phyloP scores from a whole-genome alignment of 2,797 vertebrate genomes.

The Notamacropus eugenii region DNA sequence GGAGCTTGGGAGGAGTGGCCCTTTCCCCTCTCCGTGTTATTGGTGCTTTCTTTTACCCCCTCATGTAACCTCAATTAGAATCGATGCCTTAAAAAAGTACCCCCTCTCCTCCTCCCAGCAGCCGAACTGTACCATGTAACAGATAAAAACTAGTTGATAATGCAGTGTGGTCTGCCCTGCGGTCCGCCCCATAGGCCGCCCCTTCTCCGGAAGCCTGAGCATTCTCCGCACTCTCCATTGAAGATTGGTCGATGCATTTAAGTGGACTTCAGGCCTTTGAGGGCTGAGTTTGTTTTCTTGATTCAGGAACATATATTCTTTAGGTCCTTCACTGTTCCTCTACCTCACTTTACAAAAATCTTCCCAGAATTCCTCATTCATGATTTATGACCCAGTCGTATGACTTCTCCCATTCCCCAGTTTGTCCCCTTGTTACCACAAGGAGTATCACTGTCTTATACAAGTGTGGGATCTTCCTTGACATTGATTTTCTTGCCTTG shows the following conservation, averaged over 20 bases:
- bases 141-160: neutral
- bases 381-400: neutral
- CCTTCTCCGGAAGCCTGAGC: neutral
- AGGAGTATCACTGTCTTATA: no score
- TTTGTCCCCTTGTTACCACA: no score
- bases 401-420: neutral
- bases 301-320: neutral
- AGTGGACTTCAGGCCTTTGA: neutral
- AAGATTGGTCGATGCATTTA: no score
- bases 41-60: constrained; percentile 9
- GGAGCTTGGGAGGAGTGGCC: constrained; percentile 19
- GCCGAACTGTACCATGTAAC: neutral
- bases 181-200: neutral
- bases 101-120: neutral
- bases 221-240: neutral
- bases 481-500: neutral
- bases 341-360: neutral
- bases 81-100: neutral
- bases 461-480: neutral
- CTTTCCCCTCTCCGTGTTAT: neutral
- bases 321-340: neutral
- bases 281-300: neutral
- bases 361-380: neutral
- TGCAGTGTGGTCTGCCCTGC: no score
- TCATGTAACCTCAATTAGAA: neutral